Evolutionary conservation across 2,113 vertebrate genomes (phyloP), one percentile per base, ranked within the genome.

Genomic region (Lutjanus erythropterus): DNA sequence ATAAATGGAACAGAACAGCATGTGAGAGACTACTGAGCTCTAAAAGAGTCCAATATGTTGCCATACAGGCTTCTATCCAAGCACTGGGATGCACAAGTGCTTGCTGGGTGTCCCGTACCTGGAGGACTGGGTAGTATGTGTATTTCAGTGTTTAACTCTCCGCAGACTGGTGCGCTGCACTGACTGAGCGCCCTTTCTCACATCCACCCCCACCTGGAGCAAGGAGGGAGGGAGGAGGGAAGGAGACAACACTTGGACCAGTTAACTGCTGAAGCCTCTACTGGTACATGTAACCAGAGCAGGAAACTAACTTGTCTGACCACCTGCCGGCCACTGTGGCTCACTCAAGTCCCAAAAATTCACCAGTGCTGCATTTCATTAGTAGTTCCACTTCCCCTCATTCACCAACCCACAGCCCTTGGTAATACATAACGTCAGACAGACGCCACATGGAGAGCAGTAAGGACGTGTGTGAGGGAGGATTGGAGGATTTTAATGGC

Each of bases 81-180:
- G 88, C 90, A 89, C 91, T 90, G 88, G 83, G 75, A 77, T 86
- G 79, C 84, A 81, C 73, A 52, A 76, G 83, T 92, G 86, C 89
- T 91, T 91, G 82, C 65, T 53, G 31, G 47, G 59, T 83, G 84
- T 87, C 89, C 90, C 86, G 41, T 95, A 95, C 94, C 95, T 94
- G 88, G 73, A 89, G 92, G 85, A 89, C 72, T 81, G 88, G 86
- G 90, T n/a, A 86, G 86, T 90, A 70, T 89, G 81, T 91, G 79
- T 81, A 87, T 93, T 94, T 99, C 96, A 99, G 94, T 99, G 97
- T 85, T 97, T 97, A 88, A 97, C 95, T 94, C 96, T 96, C 94
- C 96, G 96, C 91, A 97, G 96, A 96, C 97, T 97, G 96, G 95
- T 95, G 92, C 95, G 94, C 95, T 97, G 97, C 94, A 97, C 95